These are phyloP conservation scores for Ptiloglossa arizonensis DNA, from an alignment of 1,140 invertebrate species.

Conservation along the genomic window DNA sequence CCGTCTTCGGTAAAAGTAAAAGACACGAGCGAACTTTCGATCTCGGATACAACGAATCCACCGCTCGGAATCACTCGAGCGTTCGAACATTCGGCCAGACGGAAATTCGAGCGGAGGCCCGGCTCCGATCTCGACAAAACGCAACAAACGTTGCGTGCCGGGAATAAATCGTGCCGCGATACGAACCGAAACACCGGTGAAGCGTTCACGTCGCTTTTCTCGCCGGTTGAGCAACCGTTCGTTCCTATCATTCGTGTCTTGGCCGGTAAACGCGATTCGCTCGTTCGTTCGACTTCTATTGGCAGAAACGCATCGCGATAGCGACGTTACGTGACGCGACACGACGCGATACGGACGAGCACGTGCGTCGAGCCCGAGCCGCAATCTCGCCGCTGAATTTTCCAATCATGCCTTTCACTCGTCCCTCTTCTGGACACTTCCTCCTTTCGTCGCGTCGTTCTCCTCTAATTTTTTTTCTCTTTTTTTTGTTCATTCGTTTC, in stretches of 20 bases:
- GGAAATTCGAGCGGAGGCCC: no score
- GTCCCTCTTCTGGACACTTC: slow-evolving; percentile 14
- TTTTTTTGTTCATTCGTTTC: no score
- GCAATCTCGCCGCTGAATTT: slow-evolving; percentile 54
- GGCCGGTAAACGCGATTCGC: not conserved
- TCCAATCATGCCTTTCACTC: slow-evolving; percentile 46
- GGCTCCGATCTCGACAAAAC: no score
- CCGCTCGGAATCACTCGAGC: no score
- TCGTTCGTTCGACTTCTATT: slow-evolving; percentile 23
- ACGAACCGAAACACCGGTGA: not conserved
- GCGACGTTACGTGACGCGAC: slow-evolving; percentile 49
- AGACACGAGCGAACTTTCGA: no score
- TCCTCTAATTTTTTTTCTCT: no score
- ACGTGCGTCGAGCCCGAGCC: slow-evolving; percentile 49
- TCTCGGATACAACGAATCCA: no score
- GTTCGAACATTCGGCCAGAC: no score
- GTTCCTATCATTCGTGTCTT: not conserved
- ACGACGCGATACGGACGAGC: slow-evolving; percentile 43
- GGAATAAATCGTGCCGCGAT: not conserved
- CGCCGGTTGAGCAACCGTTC: not conserved
- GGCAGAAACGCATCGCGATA: slow-evolving; percentile 44
- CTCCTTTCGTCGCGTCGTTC: slow-evolving; percentile 28
- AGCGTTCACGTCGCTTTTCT: not conserved
- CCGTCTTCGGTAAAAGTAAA: no score
- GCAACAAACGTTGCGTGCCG: not conserved